phyloP scores from a whole-genome alignment of 35 echinoderm and acorn worm genomes.

The Amphiura filiformis region DNA sequence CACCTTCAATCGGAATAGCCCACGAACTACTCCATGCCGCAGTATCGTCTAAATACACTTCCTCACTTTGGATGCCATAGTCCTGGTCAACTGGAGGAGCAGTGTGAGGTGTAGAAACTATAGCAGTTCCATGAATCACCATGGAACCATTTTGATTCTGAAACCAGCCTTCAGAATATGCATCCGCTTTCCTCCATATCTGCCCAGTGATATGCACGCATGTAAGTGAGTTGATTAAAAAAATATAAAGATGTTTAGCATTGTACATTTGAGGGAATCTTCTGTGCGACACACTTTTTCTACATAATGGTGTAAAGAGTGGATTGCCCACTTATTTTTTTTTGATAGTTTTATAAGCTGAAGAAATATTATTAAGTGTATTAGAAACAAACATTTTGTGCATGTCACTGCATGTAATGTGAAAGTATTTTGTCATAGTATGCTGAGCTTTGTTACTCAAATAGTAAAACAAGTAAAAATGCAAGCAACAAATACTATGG shows the following conservation, averaged over 20 bases:
- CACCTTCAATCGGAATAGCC: neutral
- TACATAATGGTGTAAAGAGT: neutral
- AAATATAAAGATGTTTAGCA: neutral
- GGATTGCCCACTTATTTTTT: neutral
- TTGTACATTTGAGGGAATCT: neutral
- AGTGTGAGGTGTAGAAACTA: neutral
- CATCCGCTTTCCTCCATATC: neutral
- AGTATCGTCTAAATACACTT: neutral
- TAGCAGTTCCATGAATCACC: neutral
- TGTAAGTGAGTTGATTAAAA: neutral
- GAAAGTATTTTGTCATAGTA: too few relatives aligned
- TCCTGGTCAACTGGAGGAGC: too few relatives aligned
- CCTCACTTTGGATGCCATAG: neutral
- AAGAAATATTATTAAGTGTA: neutral
- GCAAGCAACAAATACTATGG: too few relatives aligned
- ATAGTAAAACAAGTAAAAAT: too few relatives aligned
- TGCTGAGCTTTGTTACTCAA: too few relatives aligned
- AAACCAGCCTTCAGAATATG: constrained; percentile 3
- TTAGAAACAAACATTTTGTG: too few relatives aligned
- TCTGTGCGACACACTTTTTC: neutral
- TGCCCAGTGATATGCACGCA: neutral
- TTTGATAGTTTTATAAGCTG: neutral
- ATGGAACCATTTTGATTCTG: constrained; percentile 1
- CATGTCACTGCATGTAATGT: too few relatives aligned
- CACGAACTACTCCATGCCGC: neutral